Conservation (phyloP, 2,113 vertebrate genomes). For the Tinamus guttatus region DNA sequence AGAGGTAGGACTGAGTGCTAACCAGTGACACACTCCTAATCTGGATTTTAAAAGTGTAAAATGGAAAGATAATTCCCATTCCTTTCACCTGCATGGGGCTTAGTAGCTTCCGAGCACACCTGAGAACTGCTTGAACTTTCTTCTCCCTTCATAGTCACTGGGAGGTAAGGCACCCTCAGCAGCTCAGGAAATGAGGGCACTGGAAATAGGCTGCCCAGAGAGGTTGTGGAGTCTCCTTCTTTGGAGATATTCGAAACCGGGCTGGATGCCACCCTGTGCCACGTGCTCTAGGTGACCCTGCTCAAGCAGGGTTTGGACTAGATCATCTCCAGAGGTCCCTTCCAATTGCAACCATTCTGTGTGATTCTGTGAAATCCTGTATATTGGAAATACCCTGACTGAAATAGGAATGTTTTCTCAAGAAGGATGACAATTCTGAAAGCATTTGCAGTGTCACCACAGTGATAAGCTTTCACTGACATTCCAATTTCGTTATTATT, state of each 20-base stretch:
- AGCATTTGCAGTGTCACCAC: neutral
- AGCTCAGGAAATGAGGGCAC: neutral
- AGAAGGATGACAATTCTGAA: neutral
- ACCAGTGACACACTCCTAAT: neutral
- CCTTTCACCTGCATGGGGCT: neutral
- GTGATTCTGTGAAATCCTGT: neutral
- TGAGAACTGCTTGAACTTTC: neutral
- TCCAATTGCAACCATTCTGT: too few relatives aligned
- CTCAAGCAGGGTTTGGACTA: too few relatives aligned
- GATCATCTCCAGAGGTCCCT: too few relatives aligned
- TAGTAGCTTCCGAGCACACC: neutral
- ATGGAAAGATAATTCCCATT: neutral
- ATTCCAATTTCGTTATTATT: neutral
- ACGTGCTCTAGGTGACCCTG: too few relatives aligned
- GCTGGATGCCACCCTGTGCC: too few relatives aligned
- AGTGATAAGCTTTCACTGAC: neutral
- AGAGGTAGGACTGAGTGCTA: neutral
- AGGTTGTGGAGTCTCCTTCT: too few relatives aligned
- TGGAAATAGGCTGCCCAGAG: too few relatives aligned
- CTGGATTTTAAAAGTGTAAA: neutral
- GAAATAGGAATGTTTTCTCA: neutral
- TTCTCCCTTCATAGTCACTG: neutral
- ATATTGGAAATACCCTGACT: neutral
- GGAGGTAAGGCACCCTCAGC: rapidly evolving
- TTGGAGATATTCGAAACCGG: too few relatives aligned